Evolutionary conservation across 2,113 vertebrate species (phyloP), one percentile per base, ranked within the genome.

Genomic region (Hyaena hyaena): DNA sequence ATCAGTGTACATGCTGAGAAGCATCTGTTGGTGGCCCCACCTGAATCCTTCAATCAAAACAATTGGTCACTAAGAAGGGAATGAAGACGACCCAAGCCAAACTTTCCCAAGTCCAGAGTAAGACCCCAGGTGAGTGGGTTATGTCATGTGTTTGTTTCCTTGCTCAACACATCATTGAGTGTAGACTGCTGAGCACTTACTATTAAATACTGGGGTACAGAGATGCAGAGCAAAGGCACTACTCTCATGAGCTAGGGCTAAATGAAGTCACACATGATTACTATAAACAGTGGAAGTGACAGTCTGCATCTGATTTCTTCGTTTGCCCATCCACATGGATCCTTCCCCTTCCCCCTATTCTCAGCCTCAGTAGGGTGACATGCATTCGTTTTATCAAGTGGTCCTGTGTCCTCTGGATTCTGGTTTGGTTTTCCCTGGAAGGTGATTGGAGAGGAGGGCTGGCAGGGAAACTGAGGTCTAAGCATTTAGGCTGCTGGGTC

Each of bases 141-240:
- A 3, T 28, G 3, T 61, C 2, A 1, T 26, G 4, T 10, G 10
- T 26, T 26, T 61, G 33, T 43, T 68, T 1, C 33, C 28, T 79
- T 2, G 26, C 17, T n/a, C 39, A 68, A 11, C 10, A 33, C 19
- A 58, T 66, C 15, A 21, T 2, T 14, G 53, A 79, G 14, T 28
- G 26, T 5, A 3, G 45, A 35, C 12, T 39, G 14, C 33, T n/a
- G 14, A 5, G 19, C 2, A 0, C 3, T n/a, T 7, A 28, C 50
- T 3, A 6, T 0, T 53, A 43, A 65, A 63, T 19, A 15, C 4
- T 48, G 31, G 19, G 69, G 45, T 24, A 5, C 45, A 5, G 53
- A 35, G 28, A 24, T 71, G 23, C 61, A 65, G 88, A 31, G 12
- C 1, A 0, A 0, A 10, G 24, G 48, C 14, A 2, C 10, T 2